Conservation (phyloP, 2,888 invertebrate genomes). For the Steinernema carpocapsae region DNA sequence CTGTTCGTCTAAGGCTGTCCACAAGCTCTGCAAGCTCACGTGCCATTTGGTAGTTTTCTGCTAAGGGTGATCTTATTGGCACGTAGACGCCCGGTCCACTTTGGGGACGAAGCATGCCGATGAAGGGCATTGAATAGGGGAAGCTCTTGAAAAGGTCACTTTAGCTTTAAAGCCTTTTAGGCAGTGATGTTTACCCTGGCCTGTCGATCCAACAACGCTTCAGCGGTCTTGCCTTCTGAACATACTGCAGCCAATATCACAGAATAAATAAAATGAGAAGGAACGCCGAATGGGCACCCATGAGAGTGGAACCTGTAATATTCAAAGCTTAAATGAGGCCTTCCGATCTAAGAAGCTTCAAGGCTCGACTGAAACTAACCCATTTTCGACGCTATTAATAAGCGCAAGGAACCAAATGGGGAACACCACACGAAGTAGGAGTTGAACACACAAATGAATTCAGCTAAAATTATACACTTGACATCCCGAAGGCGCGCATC, state of each 20-base stretch:
- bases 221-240: not conserved
- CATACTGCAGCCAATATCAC: not conserved
- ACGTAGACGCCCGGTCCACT: slow-evolving; percentile 12
- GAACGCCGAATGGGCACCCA: slow-evolving; percentile 13
- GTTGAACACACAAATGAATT: no score
- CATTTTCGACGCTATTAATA: no score
- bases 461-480: no score
- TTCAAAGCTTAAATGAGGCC: no score
- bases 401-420: no score
- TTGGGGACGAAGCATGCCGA: slow-evolving; percentile 53
- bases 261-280: not conserved
- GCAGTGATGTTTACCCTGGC: not conserved
- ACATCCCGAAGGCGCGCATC: no score
- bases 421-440: no score
- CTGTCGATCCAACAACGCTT: not conserved
- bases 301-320: not conserved
- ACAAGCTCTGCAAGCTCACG: slow-evolving; percentile 40
- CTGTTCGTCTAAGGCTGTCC: slow-evolving; percentile 36
- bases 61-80: not conserved
- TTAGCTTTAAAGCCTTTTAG: not conserved
- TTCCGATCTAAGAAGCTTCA: no score
- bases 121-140: slow-evolving; percentile 57
- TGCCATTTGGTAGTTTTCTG: slow-evolving; percentile 20
- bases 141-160: no score
- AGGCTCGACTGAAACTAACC: no score